Evolutionary conservation across 2,797 vertebrate genomes (phyloP).

Genomic region (Sebastes matsubarae): DNA sequence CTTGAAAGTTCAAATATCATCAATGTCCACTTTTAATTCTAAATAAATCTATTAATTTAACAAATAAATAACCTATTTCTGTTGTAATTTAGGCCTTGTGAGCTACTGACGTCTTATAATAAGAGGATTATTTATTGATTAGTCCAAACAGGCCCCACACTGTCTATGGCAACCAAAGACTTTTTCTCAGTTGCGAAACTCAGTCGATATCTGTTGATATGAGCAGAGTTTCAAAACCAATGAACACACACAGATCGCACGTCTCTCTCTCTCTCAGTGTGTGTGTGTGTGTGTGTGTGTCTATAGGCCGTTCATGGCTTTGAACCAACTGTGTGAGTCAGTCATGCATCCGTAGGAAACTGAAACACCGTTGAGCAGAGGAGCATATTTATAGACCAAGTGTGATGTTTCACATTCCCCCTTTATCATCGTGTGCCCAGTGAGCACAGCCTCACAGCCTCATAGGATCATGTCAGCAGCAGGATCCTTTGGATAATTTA

Average conservation of each 20-base stretch:
- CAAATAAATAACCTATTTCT: not conserved
- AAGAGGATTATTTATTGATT: not conserved
- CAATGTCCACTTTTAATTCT: not conserved
- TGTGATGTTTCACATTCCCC: slow-evolving; percentile 81
- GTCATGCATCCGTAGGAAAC: slow-evolving; percentile 53
- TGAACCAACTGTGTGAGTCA: slow-evolving; percentile 34
- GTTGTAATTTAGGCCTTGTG: not conserved
- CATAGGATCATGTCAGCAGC: slow-evolving; percentile 1
- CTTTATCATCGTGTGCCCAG: slow-evolving; percentile 65
- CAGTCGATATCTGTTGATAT: not conserved
- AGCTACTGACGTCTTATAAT: not conserved
- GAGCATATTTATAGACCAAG: slow-evolving; percentile 77
- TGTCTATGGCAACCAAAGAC: not conserved
- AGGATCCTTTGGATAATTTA: slow-evolving; percentile 29
- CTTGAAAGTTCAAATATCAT: not conserved
- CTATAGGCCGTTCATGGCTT: slow-evolving; percentile 35
- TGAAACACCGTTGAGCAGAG: slow-evolving; percentile 54
- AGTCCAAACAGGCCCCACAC: not conserved
- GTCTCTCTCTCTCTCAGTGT: not conserved
- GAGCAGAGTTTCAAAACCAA: not conserved
- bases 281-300: not conserved
- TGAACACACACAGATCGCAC: not conserved
- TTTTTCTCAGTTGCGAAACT: slow-evolving; percentile 2
- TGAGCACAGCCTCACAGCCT: not conserved
- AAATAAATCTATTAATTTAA: not conserved